Evolutionary conservation across 2,113 vertebrate species (phyloP).

Genomic region (Pelecanus crispus): DNA sequence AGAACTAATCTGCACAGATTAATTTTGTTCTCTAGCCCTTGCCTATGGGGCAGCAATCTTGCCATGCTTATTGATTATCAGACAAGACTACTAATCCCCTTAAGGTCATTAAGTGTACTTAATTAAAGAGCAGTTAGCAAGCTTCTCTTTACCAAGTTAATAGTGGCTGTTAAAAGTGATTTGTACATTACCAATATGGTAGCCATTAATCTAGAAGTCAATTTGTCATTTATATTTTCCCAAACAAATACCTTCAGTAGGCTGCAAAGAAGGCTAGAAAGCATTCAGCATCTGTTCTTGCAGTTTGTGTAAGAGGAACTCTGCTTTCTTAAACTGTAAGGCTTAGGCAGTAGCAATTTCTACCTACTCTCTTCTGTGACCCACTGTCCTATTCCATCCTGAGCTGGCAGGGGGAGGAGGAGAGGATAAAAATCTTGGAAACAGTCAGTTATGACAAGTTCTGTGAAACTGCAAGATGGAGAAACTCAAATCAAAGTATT

Average conservation of each 20-base stretch:
- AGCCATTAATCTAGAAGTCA: constrained; percentile 76
- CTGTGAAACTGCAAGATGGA: not conserved
- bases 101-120: constrained; percentile 98
- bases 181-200: constrained; percentile 73
- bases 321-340: not conserved
- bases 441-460: not conserved
- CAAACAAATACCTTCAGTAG: constrained; percentile 69
- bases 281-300: not conserved
- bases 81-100: constrained; percentile 94
- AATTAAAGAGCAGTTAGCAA: constrained; percentile 97
- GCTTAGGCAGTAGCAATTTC: not conserved
- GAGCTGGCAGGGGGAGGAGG: not conserved
- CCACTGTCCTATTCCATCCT: not conserved
- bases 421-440: not conserved
- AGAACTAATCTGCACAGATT: constrained; percentile 70
- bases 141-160: constrained; percentile 77
- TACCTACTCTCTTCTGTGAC: not conserved
- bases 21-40: constrained; percentile 67
- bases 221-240: constrained; percentile 77
- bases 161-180: constrained; percentile 78
- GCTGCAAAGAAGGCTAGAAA: not conserved
- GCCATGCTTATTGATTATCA: constrained; percentile 96
- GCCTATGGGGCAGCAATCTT: constrained; percentile 76
- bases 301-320: not conserved
- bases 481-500: not conserved